Percentiles rank a stretch among this genome's conserved stretches.
phyloP scores from a whole-genome alignment of 1,140 invertebrate species.

The Argopecten irradians region DNA sequence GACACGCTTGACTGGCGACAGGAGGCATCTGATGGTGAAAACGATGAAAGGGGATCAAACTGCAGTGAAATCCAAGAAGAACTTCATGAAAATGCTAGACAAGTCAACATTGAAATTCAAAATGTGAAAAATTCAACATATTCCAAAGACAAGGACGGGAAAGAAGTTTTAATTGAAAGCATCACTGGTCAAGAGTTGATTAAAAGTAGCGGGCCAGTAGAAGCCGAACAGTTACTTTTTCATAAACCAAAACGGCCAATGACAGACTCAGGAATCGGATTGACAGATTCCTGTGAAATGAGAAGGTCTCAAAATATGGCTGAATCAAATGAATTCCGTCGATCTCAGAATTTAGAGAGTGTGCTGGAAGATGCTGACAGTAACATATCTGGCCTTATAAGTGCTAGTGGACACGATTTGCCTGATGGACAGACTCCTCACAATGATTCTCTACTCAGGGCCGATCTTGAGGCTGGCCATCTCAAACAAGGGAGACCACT shows the following conservation, averaged over 20 bases:
- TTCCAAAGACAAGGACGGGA: background rate
- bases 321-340: conserved; percentile 32
- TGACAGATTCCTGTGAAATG: conserved; percentile 45
- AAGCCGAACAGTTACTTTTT: background rate
- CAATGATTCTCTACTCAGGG: conserved; percentile 46
- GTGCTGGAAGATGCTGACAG: conserved; percentile 32
- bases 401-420: conserved; percentile 30
- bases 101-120: conserved; percentile 18
- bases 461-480: conserved; percentile 57
- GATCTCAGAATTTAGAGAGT: conserved; percentile 43
- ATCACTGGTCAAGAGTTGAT: background rate
- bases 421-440: background rate
- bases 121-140: background rate
- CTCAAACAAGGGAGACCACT: conserved; percentile 62
- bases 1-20: conserved; percentile 53
- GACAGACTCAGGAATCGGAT: conserved; percentile 66
- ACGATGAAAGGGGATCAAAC: background rate
- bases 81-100: background rate
- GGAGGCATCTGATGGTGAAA: conserved; percentile 48
- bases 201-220: background rate
- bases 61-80: background rate
- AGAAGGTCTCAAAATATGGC: conserved; percentile 29
- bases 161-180: background rate
- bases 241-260: conserved; percentile 57
- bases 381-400: conserved; percentile 26